These are phyloP conservation scores for Pherbina coryleti DNA, from an alignment of 2,888 invertebrate species.

Conservation along the genomic window DNA sequence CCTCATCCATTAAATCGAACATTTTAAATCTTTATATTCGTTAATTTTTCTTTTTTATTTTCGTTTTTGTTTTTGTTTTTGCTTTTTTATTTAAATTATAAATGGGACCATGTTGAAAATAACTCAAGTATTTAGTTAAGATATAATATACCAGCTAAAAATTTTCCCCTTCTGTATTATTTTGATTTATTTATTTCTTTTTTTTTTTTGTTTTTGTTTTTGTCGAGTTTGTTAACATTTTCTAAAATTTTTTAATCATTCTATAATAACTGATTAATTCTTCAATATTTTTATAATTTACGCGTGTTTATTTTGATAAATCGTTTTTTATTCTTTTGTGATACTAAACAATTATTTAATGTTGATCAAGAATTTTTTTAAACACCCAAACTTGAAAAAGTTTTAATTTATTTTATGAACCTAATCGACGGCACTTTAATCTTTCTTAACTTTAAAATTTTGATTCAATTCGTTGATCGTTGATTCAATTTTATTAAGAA, in stretches of 20 bases:
- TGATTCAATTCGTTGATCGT: too few species aligned
- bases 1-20: conserved; percentile 18
- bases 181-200: too few species aligned
- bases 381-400: too few species aligned
- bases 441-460: too few species aligned
- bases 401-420: too few species aligned
- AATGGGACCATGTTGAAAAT: conserved; percentile 18
- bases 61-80: not conserved
- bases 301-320: too few species aligned
- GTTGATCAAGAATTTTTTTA: too few species aligned
- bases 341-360: too few species aligned
- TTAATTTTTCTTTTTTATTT: not conserved
- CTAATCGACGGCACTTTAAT: too few species aligned
- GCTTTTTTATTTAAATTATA: not conserved
- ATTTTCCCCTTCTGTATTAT: too few species aligned
- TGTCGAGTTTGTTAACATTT: not conserved
- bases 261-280: not conserved
- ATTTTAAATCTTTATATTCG: not conserved
- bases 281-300: not conserved
- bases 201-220: not conserved
- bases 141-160: not conserved
- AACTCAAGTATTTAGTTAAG: conserved; percentile 14
- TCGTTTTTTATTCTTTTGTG: too few species aligned
- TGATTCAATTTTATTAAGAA: too few species aligned
- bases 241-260: not conserved